A percentile compares a stretch with the other conserved stretches of the same genome.
phyloP scores from a whole-genome alignment of 2,888 invertebrate species.

The Octodonta nipae region DNA sequence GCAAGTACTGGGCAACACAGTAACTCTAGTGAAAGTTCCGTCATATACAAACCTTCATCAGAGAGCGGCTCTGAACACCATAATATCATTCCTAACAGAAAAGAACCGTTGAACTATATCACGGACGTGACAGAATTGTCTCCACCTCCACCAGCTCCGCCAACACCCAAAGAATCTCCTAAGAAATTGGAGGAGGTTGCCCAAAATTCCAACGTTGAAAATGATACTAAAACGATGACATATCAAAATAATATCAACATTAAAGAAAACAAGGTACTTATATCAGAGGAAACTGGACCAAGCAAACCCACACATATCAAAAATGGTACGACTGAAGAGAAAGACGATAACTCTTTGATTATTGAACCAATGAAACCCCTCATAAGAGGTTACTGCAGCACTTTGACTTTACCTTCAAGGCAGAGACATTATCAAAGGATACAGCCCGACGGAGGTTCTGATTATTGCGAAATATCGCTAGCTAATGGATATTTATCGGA shows the following conservation, averaged over 20 bases:
- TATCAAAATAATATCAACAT: too few relatives aligned
- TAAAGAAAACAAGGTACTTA: conserved; percentile 10
- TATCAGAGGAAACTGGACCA: conserved; percentile 24
- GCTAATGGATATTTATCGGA: conserved; percentile 82
- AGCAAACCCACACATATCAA: conserved; percentile 38
- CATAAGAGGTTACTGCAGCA: conserved; percentile 59
- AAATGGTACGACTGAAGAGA: conserved; percentile 7
- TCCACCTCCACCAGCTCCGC: conserved; percentile 15
- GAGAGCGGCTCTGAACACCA: conserved; percentile 51
- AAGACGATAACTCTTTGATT: conserved; percentile 22
- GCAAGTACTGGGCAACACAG: conserved; percentile 54
- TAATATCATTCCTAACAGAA: conserved; percentile 41
- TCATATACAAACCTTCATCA: conserved; percentile 59
- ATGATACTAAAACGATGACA: too few relatives aligned
- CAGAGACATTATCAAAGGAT: conserved; percentile 30
- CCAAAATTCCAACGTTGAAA: conserved; percentile 11
- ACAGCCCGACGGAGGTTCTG: conserved; percentile 36
- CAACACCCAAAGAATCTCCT: conserved; percentile 24
- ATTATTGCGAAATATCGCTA: conserved; percentile 56
- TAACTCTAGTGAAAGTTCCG: conserved; percentile 60
- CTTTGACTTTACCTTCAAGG: conserved; percentile 56
- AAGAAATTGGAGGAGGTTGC: conserved; percentile 11
- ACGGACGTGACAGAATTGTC: conserved; percentile 18
- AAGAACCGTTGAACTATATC: conserved; percentile 37
- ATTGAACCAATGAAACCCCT: conserved; percentile 88